Percentiles rank a stretch among this genome's conserved stretches.
Evolutionary conservation across 2,113 vertebrate genomes (phyloP).

Genomic region (Bombycilla garrulus): DNA sequence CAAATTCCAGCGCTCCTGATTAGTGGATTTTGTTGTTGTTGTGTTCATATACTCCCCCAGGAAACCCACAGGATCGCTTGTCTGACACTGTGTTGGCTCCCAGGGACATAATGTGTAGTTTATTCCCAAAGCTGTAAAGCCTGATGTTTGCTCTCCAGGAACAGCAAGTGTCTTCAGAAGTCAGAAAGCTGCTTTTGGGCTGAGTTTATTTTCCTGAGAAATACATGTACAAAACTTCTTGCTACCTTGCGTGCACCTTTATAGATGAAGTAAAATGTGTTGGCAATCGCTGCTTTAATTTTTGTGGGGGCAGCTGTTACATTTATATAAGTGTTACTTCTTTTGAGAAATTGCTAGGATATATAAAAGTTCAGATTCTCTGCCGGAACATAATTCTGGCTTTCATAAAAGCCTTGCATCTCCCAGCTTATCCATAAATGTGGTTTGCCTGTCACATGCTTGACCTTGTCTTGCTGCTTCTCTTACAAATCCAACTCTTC

Average conservation of each 20-base stretch:
- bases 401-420: not conserved
- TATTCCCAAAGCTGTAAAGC: not conserved
- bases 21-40: not conserved
- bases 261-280: not conserved
- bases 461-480: not conserved
- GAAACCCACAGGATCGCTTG: conserved; percentile 9
- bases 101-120: not conserved
- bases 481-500: not conserved
- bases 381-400: not conserved
- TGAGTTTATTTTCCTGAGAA: conserved; percentile 9
- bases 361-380: conserved; percentile 3
- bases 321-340: not conserved
- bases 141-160: not conserved
- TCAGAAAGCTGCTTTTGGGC: not conserved
- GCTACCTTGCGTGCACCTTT: not conserved
- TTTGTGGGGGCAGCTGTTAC: conserved; percentile 22
- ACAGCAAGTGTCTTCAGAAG: not conserved
- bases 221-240: not conserved
- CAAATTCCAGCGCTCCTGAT: conserved; percentile 34
- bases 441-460: not conserved
- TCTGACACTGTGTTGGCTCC: not conserved
- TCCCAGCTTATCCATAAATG: not conserved
- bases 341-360: not conserved
- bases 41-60: not conserved
- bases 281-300: conserved; percentile 28